Evolutionary conservation across 2,888 invertebrate species (phyloP).

Genomic region (Pseudococcus viburni): DNA sequence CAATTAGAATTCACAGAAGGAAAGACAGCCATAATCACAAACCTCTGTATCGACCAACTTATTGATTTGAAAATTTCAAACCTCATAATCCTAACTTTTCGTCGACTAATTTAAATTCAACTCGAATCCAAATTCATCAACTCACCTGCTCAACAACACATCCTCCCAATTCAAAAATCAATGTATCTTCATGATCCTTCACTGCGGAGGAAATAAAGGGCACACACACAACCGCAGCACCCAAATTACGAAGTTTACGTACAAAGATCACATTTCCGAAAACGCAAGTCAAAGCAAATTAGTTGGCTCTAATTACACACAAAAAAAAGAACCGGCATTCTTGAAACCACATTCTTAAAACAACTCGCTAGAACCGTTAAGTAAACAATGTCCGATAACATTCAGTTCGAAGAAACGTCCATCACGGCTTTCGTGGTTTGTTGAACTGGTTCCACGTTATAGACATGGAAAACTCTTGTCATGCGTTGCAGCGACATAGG

Average conservation of each 20-base stretch:
- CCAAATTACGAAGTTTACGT: neutral
- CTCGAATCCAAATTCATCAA: neutral
- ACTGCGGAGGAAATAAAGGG: neutral
- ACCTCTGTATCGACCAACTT: too few relatives aligned
- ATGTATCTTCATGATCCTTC: conserved; percentile 3
- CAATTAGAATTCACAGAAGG: too few relatives aligned
- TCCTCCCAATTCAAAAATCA: neutral
- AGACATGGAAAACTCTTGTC: conserved; percentile 51
- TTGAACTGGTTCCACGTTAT: conserved; percentile 60
- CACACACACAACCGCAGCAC: neutral
- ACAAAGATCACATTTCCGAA: conserved; percentile 7
- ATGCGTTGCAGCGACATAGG: conserved; percentile 55
- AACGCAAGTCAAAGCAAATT: conserved; percentile 38
- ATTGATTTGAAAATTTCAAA: too few relatives aligned
- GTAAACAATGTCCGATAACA: conserved; percentile 62
- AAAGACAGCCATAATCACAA: too few relatives aligned
- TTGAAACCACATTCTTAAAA: conserved; percentile 64
- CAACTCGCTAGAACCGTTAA: conserved; percentile 63
- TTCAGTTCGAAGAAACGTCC: conserved; percentile 60
- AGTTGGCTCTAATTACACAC: conserved; percentile 37
- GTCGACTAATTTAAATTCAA: neutral
- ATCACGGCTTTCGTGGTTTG: conserved; percentile 59
- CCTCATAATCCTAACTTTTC: neutral
- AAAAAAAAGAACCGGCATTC: conserved; percentile 64
- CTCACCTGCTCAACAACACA: conserved; percentile 24